A percentile compares a stretch with the other conserved stretches of the same genome.
phyloP scores from a whole-genome alignment of 64 coral and sea anemone species.

The Pocillopora verrucosa region DNA sequence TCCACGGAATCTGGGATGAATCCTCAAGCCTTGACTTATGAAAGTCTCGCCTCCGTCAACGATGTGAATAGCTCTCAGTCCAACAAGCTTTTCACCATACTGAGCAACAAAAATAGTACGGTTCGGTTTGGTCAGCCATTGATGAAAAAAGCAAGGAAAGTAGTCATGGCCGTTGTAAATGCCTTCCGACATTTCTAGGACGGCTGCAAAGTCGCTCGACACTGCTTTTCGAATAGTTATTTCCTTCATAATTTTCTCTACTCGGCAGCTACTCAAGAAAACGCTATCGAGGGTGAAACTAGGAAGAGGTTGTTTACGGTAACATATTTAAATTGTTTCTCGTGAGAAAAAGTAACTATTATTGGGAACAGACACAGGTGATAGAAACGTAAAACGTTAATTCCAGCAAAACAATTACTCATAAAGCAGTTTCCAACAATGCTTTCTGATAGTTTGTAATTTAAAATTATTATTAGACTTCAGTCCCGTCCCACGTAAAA shows the following conservation, averaged over 20 bases:
- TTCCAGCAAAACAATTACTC: background rate
- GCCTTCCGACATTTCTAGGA: constrained; percentile 62
- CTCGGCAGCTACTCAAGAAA: background rate
- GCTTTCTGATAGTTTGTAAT: constrained; percentile 28
- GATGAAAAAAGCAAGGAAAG: constrained; percentile 75
- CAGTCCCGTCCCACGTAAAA: background rate
- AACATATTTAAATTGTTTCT: background rate
- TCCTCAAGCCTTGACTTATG: constrained; percentile 86
- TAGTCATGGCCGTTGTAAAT: constrained; percentile 87
- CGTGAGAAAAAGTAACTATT: constrained; percentile 13
- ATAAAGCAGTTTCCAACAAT: constrained; percentile 12
- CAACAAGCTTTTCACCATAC: constrained; percentile 64
- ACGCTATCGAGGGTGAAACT: background rate
- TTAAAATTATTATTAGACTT: background rate
- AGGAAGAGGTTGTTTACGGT: background rate
- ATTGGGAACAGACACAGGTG: constrained; percentile 28
- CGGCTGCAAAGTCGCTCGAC: constrained; percentile 41
- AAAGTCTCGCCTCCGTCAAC: constrained; percentile 86
- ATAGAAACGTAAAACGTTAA: constrained; percentile 11
- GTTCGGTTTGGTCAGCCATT: constrained; percentile 64
- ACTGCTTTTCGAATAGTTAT: constrained; percentile 41
- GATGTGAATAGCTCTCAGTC: constrained; percentile 79
- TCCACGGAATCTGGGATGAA: constrained; percentile 78
- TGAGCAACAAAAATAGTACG: constrained; percentile 78
- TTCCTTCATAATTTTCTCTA: constrained; percentile 36